Evolutionary conservation across 1,140 invertebrate genomes (phyloP).

Genomic region (Aphelenchoides fujianensis): DNA sequence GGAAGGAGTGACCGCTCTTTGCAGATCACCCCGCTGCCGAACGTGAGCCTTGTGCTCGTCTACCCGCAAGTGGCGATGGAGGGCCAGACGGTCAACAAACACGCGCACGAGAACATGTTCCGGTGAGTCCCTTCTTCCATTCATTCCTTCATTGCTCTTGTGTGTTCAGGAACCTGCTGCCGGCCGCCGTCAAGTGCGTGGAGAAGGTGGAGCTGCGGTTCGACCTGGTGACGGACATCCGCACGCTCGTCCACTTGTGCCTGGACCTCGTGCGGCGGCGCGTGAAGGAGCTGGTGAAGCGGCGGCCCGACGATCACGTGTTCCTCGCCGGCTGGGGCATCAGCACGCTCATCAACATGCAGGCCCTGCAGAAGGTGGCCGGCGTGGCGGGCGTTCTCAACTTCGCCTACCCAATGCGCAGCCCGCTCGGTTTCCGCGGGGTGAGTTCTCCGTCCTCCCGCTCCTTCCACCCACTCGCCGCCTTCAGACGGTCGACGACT

Average conservation of each 20-base stretch:
- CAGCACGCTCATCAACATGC: conserved; percentile 37
- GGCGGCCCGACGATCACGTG: conserved; percentile 44
- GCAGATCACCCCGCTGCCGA: conserved; percentile 11
- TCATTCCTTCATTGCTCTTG: too few relatives aligned
- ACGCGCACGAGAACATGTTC: conserved; percentile 33
- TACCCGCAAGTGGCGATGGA: conserved; percentile 37
- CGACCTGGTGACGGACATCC: conserved; percentile 20
- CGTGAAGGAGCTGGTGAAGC: conserved; percentile 37
- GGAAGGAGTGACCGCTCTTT: not conserved
- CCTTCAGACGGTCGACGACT: conserved; percentile 36
- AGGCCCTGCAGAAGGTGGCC: conserved; percentile 21
- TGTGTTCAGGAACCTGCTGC: conserved; percentile 36
- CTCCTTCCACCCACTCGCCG: not conserved
- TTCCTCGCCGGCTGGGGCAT: conserved; percentile 50
- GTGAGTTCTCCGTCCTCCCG: conserved; percentile 9
- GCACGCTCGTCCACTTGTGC: conserved; percentile 33
- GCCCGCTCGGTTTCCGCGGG: conserved; percentile 27
- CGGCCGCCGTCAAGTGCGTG: conserved; percentile 34
- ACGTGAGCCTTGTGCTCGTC: conserved; percentile 40
- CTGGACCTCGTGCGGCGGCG: conserved; percentile 32
- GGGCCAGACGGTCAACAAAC: conserved; percentile 18
- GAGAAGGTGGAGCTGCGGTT: conserved; percentile 46
- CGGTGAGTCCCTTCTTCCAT: too few relatives aligned
- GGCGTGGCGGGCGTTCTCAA: conserved; percentile 37
- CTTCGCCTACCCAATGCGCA: conserved; percentile 38